These are phyloP conservation scores for Acronicta psi DNA, from an alignment of 2,888 invertebrate species.

Conservation along the genomic window DNA sequence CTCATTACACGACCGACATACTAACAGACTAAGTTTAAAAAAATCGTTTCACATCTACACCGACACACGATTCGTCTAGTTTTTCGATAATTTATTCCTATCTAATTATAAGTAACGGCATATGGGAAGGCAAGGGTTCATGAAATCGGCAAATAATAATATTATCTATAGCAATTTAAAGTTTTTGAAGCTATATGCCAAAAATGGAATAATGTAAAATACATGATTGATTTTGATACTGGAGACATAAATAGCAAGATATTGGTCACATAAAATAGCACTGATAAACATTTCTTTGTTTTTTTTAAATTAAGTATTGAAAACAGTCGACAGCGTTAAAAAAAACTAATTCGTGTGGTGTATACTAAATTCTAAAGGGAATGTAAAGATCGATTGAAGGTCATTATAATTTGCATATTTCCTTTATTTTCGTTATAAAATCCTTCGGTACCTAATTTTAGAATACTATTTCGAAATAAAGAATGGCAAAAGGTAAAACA, in stretches of 20 bases:
- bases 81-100: conserved; percentile 67
- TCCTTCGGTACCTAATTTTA: no score
- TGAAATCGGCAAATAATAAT: conserved; percentile 12
- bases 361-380: conserved; percentile 10
- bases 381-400: conserved; percentile 5
- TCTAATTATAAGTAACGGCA: conserved; percentile 52
- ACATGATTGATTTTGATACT: conserved; percentile 1
- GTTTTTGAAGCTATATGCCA: background rate
- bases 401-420: conserved; percentile 4
- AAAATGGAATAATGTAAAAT: background rate
- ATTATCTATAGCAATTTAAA: background rate
- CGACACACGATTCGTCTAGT: conserved; percentile 63
- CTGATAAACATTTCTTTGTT: background rate
- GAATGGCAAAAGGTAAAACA: background rate
- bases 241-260: background rate
- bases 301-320: background rate
- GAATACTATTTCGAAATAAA: conserved; percentile 30
- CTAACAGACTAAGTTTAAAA: conserved; percentile 46
- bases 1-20: conserved; percentile 41
- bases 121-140: conserved; percentile 5
- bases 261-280: background rate
- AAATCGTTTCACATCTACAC: conserved; percentile 54
- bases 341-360: background rate
- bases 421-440: conserved; percentile 28
- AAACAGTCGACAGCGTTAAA: background rate